A percentile compares a stretch with the other conserved stretches of the same genome.
Evolutionary conservation across 30 jellyfish, hydroid and myxozoan species (phyloP).

Genomic region (Pseudorhiza aurosa): DNA sequence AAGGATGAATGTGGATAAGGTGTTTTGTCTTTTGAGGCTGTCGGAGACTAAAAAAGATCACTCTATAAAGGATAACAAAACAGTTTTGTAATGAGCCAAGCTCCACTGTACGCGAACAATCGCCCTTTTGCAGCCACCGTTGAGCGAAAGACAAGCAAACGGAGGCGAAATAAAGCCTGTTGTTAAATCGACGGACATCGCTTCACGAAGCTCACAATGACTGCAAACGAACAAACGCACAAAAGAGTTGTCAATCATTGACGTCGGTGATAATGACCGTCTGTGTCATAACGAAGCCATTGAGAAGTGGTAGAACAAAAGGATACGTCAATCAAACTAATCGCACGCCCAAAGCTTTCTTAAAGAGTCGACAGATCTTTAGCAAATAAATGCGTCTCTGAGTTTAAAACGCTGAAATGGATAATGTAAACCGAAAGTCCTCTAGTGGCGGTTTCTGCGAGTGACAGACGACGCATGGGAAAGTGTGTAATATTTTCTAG

Average conservation of each 20-base stretch:
- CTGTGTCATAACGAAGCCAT: conserved; percentile 37
- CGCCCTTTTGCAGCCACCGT: not conserved
- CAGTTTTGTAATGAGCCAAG: not conserved
- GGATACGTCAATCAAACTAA: conserved; percentile 52
- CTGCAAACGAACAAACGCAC: not conserved
- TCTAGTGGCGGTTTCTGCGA: not conserved
- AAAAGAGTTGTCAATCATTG: conserved; percentile 35
- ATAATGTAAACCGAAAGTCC: not conserved
- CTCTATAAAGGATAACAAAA: not conserved
- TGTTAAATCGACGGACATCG: not conserved
- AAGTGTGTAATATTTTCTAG: too few relatives aligned
- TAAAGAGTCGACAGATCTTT: conserved; percentile 4
- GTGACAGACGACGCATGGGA: too few relatives aligned
- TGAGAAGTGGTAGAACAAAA: conserved; percentile 60
- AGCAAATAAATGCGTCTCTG: conserved; percentile 19
- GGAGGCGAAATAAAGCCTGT: not conserved
- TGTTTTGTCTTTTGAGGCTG: too few relatives aligned
- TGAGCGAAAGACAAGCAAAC: conserved; percentile 1
- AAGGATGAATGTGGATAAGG: too few relatives aligned
- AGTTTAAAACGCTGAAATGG: not conserved
- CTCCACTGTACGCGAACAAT: not conserved
- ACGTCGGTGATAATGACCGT: not conserved
- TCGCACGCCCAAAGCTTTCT: conserved; percentile 58
- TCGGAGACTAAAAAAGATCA: not conserved
- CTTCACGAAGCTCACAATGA: not conserved